Evolutionary conservation across 2,797 vertebrate genomes (phyloP).

Genomic region (Enteromius thamalakanensis): DNA sequence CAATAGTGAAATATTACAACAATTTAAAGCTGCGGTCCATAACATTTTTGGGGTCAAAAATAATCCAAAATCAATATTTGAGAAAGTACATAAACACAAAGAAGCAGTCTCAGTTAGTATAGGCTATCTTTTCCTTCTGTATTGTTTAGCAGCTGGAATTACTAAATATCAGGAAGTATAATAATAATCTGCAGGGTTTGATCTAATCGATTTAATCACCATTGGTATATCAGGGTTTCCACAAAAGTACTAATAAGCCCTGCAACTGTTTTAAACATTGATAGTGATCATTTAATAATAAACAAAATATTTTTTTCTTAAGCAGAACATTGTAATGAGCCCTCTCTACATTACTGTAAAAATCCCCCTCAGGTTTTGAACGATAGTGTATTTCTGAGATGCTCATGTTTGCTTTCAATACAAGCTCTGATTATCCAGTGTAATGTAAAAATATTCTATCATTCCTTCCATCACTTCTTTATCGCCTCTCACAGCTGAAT

Average conservation of each 20-base stretch:
- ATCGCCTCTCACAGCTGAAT: slow-evolving; percentile 20
- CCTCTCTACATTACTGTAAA: background rate
- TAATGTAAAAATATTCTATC: slow-evolving; percentile 8
- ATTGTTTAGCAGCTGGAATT: no score
- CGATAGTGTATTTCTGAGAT: background rate
- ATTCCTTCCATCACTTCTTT: slow-evolving; percentile 8
- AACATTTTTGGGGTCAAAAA: no score
- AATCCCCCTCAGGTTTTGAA: background rate
- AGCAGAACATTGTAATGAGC: background rate
- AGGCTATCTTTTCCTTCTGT: no score
- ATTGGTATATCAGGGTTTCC: background rate
- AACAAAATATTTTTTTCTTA: no score
- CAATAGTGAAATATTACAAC: background rate
- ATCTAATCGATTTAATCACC: no score
- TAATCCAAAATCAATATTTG: no score
- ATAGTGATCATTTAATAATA: background rate
- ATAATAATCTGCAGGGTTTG: no score
- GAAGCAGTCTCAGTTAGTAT: no score
- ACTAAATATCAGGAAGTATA: no score
- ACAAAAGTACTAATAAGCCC: background rate
- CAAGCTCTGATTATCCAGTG: background rate
- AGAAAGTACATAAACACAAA: no score
- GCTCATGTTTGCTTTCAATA: background rate
- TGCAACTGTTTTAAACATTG: background rate
- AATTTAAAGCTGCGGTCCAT: background rate